Base-by-base conservation (phyloP, 30 jellyfish, hydroid and myxozoan genomes). In the Cassiopea andromeda region DNA sequence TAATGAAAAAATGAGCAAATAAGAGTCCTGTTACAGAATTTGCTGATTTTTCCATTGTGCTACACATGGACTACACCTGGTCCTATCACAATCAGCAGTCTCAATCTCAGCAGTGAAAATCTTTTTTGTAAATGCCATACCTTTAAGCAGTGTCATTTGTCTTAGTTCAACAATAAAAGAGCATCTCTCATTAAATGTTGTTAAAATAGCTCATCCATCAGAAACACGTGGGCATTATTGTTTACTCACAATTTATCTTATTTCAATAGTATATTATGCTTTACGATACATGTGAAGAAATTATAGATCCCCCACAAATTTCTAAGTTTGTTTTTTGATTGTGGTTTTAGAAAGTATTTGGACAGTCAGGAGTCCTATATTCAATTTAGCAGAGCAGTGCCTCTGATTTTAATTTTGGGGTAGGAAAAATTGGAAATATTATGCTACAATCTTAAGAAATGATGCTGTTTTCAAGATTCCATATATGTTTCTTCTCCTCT, bases 141-240 rank as follows among this genome's bases (percentile, higher is more conserved):
- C 89, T 7, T 87, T 87, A 48, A 75, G 94, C 43, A 45, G 12
- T 46, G 76, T 87, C 48, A 59, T 90, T 43, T 75, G 86, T 54
- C 64, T 77, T n/a, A 77, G 94, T 50, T 87, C 88, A 2, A 85
- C 50, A 46, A 85, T 81, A 46, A 85, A 73, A 57, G 82, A 44
- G 15, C 54, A 38, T 12, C 44, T 85, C 44, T 14, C 57, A n/a
- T 1, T 57, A 17, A 44, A 85, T 1, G 93, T 49, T 13, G 0
- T 85, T 76, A 90, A 85, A 4, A 73, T 85, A 48, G 82, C 89
- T 12, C 10, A 73, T 1, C 93, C 93, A 46, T 82, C 90, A 1
- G 93, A 85, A 59, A 85, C 93, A 17, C 46, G 93, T 44, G 73
- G 94, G 94, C 77, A 75, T 50, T 83, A 83, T 75, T 58, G 91